These are phyloP conservation scores for Eueides isabella DNA, from an alignment of 1,140 invertebrate species.

Conservation along the genomic window DNA sequence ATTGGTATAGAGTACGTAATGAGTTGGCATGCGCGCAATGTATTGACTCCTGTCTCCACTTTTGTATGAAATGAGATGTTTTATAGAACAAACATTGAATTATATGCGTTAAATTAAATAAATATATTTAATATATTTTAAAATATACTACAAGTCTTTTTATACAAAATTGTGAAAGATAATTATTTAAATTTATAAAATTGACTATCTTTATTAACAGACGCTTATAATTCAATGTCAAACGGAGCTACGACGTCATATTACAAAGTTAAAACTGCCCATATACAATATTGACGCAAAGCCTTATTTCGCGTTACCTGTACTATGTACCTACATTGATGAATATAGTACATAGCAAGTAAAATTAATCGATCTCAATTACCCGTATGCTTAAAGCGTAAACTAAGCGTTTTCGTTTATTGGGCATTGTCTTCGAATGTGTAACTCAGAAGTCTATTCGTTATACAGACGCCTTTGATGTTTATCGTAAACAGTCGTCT, in stretches of 20 bases:
- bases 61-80: not conserved
- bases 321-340: slow-evolving; percentile 76
- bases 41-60: slow-evolving; percentile 22
- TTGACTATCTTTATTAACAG: not conserved
- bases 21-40: slow-evolving; percentile 58
- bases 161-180: not conserved
- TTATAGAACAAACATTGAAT: slow-evolving; percentile 6
- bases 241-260: slow-evolving; percentile 35
- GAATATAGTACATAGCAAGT: slow-evolving; percentile 75
- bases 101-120: not conserved
- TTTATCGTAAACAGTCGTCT: slow-evolving; percentile 37
- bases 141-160: slow-evolving; percentile 1
- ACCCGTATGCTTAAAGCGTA: slow-evolving; percentile 71
- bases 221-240: not conserved
- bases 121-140: not conserved
- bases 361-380: slow-evolving; percentile 80
- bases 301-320: slow-evolving; percentile 80
- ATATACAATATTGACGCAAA: slow-evolving; percentile 61
- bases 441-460: slow-evolving; percentile 27
- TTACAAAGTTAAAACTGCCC: slow-evolving; percentile 56
- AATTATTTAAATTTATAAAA: slow-evolving; percentile 3
- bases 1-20: slow-evolving; percentile 62
- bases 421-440: slow-evolving; percentile 48
- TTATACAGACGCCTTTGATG: slow-evolving; percentile 57
- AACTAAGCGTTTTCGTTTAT: slow-evolving; percentile 57